phyloP scores from a whole-genome alignment of 2,113 vertebrate genomes.

The Notechis scutatus region DNA sequence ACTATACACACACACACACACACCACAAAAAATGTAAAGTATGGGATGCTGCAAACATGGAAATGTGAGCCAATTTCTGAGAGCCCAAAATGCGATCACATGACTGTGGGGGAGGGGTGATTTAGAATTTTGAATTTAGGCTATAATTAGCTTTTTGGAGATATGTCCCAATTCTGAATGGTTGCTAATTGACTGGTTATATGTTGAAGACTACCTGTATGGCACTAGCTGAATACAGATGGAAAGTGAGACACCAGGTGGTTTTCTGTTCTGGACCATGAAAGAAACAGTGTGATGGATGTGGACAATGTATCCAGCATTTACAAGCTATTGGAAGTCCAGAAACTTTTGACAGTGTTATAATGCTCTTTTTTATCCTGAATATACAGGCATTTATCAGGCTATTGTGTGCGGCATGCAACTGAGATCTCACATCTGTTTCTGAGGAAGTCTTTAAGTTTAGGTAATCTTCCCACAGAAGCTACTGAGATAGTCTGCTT shows the following conservation, averaged over 20 bases:
- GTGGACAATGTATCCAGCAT: not conserved
- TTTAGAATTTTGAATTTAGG: too few species aligned
- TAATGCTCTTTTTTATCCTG: not conserved
- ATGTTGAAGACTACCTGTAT: not conserved
- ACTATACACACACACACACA: too few species aligned
- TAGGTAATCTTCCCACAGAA: not conserved
- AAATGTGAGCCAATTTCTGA: too few species aligned
- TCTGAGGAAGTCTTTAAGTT: not conserved
- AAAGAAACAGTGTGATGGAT: not conserved
- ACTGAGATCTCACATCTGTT: not conserved
- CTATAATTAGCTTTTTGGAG: too few species aligned
- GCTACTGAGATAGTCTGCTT: not conserved
- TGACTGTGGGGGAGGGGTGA: too few species aligned
- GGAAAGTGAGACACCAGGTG: not conserved
- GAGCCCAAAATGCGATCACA: too few species aligned
- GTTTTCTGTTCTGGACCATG: not conserved
- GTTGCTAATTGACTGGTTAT: too few species aligned
- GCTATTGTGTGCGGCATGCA: not conserved
- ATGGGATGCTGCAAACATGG: too few species aligned
- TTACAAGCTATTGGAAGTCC: not conserved
- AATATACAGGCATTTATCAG: not conserved
- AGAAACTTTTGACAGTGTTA: not conserved
- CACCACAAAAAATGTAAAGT: too few species aligned
- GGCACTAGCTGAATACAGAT: not conserved
- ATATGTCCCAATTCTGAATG: too few species aligned